Evolutionary conservation across 2,113 vertebrate genomes (phyloP).

Genomic region (Nannospalax galili): DNA sequence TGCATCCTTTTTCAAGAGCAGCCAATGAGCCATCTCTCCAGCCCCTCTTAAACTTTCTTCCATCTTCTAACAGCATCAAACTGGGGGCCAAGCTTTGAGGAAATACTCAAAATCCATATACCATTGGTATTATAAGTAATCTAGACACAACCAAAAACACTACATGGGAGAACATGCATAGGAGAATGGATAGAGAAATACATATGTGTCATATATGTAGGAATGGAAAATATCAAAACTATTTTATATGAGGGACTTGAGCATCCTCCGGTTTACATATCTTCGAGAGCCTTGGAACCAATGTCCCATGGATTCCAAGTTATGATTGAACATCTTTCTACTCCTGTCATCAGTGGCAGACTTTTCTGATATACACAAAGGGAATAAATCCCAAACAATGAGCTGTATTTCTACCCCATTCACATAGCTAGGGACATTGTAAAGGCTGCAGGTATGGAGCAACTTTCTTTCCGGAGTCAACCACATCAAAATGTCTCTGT

Average conservation of each 20-base stretch:
- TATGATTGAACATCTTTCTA: background rate
- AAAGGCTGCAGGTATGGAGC: background rate
- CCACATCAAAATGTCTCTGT: background rate
- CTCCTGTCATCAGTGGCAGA: background rate
- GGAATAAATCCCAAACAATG: background rate
- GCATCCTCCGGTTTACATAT: background rate
- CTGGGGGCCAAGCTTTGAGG: too few relatives aligned
- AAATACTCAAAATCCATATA: background rate
- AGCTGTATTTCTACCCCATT: background rate
- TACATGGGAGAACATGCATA: too few relatives aligned
- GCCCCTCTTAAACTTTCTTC: background rate
- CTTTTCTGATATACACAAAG: background rate
- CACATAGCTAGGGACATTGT: background rate
- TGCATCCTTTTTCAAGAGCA: too few relatives aligned
- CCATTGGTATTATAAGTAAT: background rate
- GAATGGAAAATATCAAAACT: background rate
- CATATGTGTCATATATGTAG: background rate
- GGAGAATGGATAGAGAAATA: background rate
- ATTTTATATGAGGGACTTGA: background rate
- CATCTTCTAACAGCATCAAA: background rate
- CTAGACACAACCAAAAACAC: background rate
- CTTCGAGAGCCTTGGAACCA: background rate
- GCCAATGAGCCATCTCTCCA: too few relatives aligned
- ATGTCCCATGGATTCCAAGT: background rate
- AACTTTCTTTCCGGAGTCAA: background rate